Evolutionary conservation across 1,140 invertebrate species (phyloP).

Genomic region (Dysdera silvatica): DNA sequence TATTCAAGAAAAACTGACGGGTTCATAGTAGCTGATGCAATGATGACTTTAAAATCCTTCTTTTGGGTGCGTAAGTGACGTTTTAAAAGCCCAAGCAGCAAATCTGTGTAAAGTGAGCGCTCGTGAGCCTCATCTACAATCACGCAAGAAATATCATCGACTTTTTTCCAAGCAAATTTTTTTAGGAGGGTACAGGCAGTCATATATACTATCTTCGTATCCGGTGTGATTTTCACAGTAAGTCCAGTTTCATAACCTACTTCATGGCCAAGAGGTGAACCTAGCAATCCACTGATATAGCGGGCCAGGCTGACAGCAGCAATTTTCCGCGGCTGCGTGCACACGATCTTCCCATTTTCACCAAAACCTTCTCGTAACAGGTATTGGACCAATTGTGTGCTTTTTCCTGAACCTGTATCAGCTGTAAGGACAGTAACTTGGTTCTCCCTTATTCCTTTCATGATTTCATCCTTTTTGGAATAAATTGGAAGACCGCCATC

Average conservation of each 20-base stretch:
- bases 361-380: slow-evolving; percentile 70
- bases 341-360: slow-evolving; percentile 65
- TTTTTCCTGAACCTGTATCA: slow-evolving; percentile 93
- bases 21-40: slow-evolving; percentile 95
- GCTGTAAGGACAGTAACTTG: slow-evolving; percentile 60
- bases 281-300: slow-evolving; percentile 82
- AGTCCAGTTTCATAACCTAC: slow-evolving; percentile 97
- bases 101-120: slow-evolving; percentile 86
- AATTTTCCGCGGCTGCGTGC: slow-evolving; percentile 90
- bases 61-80: slow-evolving; percentile 56
- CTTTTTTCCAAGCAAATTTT: slow-evolving; percentile 79
- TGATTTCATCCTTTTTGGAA: slow-evolving; percentile 64
- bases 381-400: slow-evolving; percentile 89
- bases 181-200: slow-evolving; percentile 87
- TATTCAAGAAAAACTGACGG: slow-evolving; percentile 84
- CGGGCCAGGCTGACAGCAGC: slow-evolving; percentile 90
- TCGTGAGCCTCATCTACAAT: slow-evolving; percentile 97
- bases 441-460: slow-evolving; percentile 59
- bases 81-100: slow-evolving; percentile 78
- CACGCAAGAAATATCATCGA: slow-evolving; percentile 60
- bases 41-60: slow-evolving; percentile 85
- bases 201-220: slow-evolving; percentile 88
- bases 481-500: slow-evolving; percentile 78
- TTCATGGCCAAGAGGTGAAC: slow-evolving; percentile 62
- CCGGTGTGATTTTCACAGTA: slow-evolving; percentile 78